Evolutionary conservation across 2,888 invertebrate genomes (phyloP).

Genomic region (Parelbella ahira): DNA sequence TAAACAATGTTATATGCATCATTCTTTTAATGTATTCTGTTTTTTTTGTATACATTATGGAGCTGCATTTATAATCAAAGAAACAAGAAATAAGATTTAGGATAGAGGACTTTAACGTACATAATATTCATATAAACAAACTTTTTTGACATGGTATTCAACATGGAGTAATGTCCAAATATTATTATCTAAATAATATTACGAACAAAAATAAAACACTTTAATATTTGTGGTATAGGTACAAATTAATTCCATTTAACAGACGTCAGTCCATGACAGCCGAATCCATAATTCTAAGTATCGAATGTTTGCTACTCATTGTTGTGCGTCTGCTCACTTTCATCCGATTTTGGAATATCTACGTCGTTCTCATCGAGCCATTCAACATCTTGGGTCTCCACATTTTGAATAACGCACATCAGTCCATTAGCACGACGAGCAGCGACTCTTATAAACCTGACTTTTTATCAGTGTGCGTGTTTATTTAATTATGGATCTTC

Average conservation of each 20-base stretch:
- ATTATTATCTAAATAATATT: conserved; percentile 22
- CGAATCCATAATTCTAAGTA: conserved; percentile 34
- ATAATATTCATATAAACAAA: too few relatives aligned
- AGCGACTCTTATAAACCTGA: background rate
- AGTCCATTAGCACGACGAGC: background rate
- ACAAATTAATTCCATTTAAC: conserved; percentile 26
- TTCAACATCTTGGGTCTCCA: conserved; percentile 35
- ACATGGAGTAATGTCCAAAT: conserved; percentile 8
- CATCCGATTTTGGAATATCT: conserved; percentile 34
- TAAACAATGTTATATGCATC: too few relatives aligned
- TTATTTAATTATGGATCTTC: conserved; percentile 32
- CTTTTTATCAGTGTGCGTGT: background rate
- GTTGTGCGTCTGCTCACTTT: conserved; percentile 32
- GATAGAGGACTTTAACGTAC: too few relatives aligned
- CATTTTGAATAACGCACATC: conserved; percentile 33
- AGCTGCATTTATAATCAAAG: too few relatives aligned
- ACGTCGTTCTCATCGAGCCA: conserved; percentile 36
- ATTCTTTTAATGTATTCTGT: too few relatives aligned
- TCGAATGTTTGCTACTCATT: conserved; percentile 49
- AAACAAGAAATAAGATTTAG: too few relatives aligned
- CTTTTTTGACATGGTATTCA: background rate
- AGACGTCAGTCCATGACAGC: conserved; percentile 33
- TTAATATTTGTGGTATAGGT: conserved; percentile 22
- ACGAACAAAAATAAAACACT: conserved; percentile 21
- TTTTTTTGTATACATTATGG: too few relatives aligned